Base-by-base conservation (phyloP, 1,140 invertebrate genomes). In the Cyphomyrmex costatus region DNA sequence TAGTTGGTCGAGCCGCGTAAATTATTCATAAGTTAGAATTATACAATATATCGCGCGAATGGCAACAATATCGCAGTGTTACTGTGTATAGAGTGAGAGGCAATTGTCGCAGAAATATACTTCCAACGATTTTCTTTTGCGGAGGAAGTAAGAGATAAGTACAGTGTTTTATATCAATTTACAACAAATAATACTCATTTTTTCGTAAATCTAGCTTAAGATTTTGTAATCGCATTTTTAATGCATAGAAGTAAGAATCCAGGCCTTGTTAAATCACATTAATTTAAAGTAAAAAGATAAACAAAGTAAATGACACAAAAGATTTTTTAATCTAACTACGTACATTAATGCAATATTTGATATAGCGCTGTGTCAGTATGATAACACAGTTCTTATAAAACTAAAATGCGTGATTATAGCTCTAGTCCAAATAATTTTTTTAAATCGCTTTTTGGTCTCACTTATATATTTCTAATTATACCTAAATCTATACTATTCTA, bases 391-490 rank as follows among this genome's bases (percentile, higher is more conserved):
- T 12, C 80, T 63, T 88, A 80, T 70, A 76, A 84, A 91, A 42
- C 76, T 84, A 90, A 68, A 86, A 92, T 85, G 84, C 88, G 92
- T 93, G 91, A 94, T 93, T 89, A 89, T 93, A 93, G 90, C 90
- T 92, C 93, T 94, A 93, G 92, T 94, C 92, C 85, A 79, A 92
- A 90, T 92, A 82, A 61, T 77, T 90, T 93, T 88, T 92, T 42
- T 89, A 88, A 83, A 53, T 24, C 74, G 58, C 36, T 68, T 60
- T 78, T 76, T 82, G 73, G 19, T 78, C 12, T 68, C 65, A 68
- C 21, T 1, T 46, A 86, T 61, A 58, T 19, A 56, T 78, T 90
- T 77, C 58, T 56, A 82, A 60, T 61, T 88, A 58, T 71, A 42
- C 36, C 10, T 42, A 42, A 42, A 33, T 86, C 61, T 68, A 51